phyloP scores from a whole-genome alignment of 2,888 invertebrate species.

The Apodemia mormo region DNA sequence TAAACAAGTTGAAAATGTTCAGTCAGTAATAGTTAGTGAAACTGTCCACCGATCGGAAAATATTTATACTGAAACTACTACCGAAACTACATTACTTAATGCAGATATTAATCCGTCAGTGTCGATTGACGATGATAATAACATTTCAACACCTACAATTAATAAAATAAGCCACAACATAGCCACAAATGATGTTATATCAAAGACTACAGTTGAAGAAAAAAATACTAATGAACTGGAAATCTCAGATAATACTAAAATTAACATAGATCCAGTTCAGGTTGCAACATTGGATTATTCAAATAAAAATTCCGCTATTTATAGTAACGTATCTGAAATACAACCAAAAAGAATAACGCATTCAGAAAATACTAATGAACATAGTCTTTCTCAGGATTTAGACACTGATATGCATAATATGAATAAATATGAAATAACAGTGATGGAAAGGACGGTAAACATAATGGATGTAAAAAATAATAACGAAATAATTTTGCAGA shows the following conservation, averaged over 20 bases:
- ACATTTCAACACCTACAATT: neutral
- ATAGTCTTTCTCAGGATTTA: neutral
- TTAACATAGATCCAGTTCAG: neutral
- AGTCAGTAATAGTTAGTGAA: neutral
- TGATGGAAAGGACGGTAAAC: neutral
- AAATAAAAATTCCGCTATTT: neutral
- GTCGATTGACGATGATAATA: neutral
- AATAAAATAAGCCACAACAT: neutral
- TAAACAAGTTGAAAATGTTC: neutral
- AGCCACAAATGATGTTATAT: neutral
- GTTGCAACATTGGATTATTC: neutral
- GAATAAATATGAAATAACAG: neutral
- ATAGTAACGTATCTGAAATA: conserved; percentile 4
- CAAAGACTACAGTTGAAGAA: neutral
- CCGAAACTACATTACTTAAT: neutral
- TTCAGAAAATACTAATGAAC: neutral
- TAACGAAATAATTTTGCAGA: neutral
- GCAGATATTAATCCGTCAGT: neutral
- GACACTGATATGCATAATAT: neutral
- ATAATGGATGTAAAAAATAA: neutral
- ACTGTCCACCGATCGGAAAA: neutral
- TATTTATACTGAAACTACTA: neutral
- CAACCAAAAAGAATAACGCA: neutral
- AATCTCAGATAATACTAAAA: neutral
- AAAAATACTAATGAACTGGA: neutral